Evolutionary conservation across 2,888 invertebrate species (phyloP), one percentile per base, ranked within the genome.

Genomic region (Hydriomena furcata): DNA sequence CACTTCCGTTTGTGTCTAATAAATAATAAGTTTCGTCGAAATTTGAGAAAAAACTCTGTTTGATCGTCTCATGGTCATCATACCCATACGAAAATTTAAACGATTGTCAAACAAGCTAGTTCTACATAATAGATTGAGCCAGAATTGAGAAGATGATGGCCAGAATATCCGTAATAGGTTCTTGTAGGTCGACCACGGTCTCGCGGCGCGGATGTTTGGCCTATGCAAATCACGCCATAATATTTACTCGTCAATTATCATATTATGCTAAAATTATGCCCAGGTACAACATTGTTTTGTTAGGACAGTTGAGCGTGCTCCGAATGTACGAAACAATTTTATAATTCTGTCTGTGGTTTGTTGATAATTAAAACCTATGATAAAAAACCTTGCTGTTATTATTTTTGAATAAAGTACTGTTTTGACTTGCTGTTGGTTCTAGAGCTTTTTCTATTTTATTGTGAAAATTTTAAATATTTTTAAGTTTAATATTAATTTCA

Each of bases 141-240:
- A 13, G 13, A 7, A 7, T 13, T 2, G 6, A 12, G 2, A 12
- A 17, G 17, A 5, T n/a, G 31, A 31, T 11, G 6, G 6, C 6
- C 28, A 12, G 28, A 7, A 30, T n/a, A n/a, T 13, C 13, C 31
- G 13, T 13, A 31, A 13, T 31, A 31, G 31, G 31, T 30, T 7
- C 13, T 7, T 31, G 12, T 31, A 13, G 13, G 23, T 11, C 7
- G 10, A 20, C 11, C 35, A 7, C 7, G 3, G 10, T 7, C 35
- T 94, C 92, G 60, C 95, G 92, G 94, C 92, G 60, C 95, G 92
- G 59, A 95, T 95, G 78, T 94, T 94, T 12, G 95, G 95, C 7
- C 95, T 95, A 73, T 52, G 51, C 54, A 54, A 58, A 56, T 55
- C 34, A 54, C 40, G 34, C 27, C 27, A 44, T 54, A 41, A 57